These are phyloP conservation scores for Drosophila macrospina DNA, from an alignment of 2,888 invertebrate species.

Conservation along the genomic window DNA sequence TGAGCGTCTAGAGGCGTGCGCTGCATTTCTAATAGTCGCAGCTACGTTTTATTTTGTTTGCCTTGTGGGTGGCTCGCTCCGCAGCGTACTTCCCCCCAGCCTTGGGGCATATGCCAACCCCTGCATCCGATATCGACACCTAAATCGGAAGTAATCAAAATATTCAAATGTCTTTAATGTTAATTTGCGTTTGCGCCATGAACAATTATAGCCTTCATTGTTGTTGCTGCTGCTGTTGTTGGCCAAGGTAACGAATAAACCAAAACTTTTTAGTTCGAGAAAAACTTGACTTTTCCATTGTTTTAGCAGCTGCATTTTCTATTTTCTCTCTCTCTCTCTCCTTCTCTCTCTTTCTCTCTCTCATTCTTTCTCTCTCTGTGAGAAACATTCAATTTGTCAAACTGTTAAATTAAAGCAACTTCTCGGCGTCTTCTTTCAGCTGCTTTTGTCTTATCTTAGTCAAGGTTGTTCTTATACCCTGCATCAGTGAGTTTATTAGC, in stretches of 20 bases:
- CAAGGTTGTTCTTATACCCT: constrained; percentile 12
- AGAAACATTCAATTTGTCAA: constrained; percentile 77
- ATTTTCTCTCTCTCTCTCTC: not conserved
- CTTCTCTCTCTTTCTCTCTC: not conserved
- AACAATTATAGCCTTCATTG: constrained; percentile 40
- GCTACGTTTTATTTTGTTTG: constrained; percentile 26
- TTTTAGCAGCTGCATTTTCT: constrained; percentile 17
- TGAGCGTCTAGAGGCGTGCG: constrained; percentile 62
- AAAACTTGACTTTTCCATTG: constrained; percentile 8
- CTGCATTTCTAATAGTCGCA: constrained; percentile 63
- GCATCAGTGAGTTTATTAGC: no score
- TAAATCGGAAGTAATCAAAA: constrained; percentile 74
- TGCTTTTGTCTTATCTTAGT: constrained; percentile 15
- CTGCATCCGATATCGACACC: constrained; percentile 25
- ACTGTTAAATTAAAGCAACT: constrained; percentile 64
- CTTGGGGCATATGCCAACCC: not conserved
- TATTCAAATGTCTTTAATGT: constrained; percentile 41
- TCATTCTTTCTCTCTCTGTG: not conserved
- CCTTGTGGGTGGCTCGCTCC: constrained; percentile 34
- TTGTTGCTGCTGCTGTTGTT: not conserved
- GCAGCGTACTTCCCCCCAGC: no score
- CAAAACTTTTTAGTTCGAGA: constrained; percentile 3
- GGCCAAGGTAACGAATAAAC: constrained; percentile 10
- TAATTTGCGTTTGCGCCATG: constrained; percentile 43
- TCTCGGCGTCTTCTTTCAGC: constrained; percentile 23